These are phyloP conservation scores for Calyptomena viridis DNA, from an alignment of 2,113 vertebrate species.

Conservation along the genomic window DNA sequence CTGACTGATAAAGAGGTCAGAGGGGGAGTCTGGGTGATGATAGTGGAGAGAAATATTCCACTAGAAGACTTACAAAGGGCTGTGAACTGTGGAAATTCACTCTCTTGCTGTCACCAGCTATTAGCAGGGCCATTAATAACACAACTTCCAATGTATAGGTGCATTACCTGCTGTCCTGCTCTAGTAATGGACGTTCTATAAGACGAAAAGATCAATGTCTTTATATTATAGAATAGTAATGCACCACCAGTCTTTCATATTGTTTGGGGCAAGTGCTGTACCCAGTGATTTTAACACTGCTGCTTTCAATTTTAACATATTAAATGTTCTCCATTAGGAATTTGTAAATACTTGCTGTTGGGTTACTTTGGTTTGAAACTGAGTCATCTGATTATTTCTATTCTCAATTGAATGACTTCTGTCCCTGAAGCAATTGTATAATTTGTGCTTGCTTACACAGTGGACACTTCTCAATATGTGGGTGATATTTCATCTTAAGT, in stretches of 20 bases:
- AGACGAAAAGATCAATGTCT: neutral
- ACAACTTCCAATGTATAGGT: neutral
- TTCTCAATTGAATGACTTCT: neutral
- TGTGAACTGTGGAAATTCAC: slow-evolving; percentile 65
- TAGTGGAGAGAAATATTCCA: slow-evolving; percentile 65
- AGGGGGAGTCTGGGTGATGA: slow-evolving; percentile 60
- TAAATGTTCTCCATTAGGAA: neutral
- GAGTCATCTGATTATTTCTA: neutral
- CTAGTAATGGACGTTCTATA: neutral
- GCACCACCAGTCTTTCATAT: neutral
- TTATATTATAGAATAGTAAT: neutral
- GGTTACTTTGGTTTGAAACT: neutral
- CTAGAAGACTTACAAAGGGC: slow-evolving; percentile 50
- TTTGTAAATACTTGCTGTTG: neutral
- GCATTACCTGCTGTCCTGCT: slow-evolving; percentile 1
- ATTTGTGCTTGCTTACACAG: neutral
- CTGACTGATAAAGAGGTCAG: slow-evolving; percentile 71
- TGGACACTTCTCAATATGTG: neutral
- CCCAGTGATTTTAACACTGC: neutral
- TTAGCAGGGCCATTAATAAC: slow-evolving; percentile 57
- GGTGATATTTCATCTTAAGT: neutral
- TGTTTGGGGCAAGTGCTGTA: neutral
- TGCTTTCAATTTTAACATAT: neutral
- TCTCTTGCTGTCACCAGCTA: slow-evolving; percentile 59
- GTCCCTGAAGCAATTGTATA: neutral